Conservation (phyloP, 1,140 invertebrate genomes). For the Orius insidiosus region DNA sequence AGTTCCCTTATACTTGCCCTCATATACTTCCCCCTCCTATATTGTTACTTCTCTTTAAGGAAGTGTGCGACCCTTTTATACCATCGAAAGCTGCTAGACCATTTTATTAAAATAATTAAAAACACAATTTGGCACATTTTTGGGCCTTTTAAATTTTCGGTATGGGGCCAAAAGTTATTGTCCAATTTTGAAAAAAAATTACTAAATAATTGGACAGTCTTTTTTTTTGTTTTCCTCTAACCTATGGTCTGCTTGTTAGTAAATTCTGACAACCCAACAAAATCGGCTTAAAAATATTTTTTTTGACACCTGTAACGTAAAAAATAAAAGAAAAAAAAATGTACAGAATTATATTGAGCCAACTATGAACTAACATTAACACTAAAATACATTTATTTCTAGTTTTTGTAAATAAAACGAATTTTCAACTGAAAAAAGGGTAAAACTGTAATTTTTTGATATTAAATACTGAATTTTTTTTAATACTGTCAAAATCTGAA, state of each 20-base stretch:
- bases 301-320: slow-evolving; percentile 1
- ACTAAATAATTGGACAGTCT: slow-evolving; percentile 14
- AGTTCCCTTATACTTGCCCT: too few species aligned
- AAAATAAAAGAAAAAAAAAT: slow-evolving; percentile 8
- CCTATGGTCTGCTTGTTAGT: slow-evolving; percentile 4
- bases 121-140: not conserved
- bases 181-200: slow-evolving; percentile 13
- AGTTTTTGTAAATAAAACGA: slow-evolving; percentile 12
- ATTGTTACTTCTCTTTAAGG: too few species aligned
- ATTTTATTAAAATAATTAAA: slow-evolving; percentile 5
- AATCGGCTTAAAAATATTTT: slow-evolving; percentile 2
- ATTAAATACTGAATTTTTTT: too few species aligned
- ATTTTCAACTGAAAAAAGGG: not conserved
- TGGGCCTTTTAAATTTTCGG: not conserved
- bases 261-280: not conserved
- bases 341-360: slow-evolving; percentile 14
- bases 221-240: slow-evolving; percentile 6
- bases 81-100: too few species aligned
- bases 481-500: too few species aligned
- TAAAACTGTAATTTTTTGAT: not conserved
- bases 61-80: not conserved
- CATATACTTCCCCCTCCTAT: too few species aligned
- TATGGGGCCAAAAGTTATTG: slow-evolving; percentile 11
- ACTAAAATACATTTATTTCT: slow-evolving; percentile 14
- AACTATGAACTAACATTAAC: slow-evolving; percentile 13